Percentiles rank a stretch among this genome's conserved stretches.
phyloP scores from a whole-genome alignment of 2,797 vertebrate species.

The Bufotes viridis region DNA sequence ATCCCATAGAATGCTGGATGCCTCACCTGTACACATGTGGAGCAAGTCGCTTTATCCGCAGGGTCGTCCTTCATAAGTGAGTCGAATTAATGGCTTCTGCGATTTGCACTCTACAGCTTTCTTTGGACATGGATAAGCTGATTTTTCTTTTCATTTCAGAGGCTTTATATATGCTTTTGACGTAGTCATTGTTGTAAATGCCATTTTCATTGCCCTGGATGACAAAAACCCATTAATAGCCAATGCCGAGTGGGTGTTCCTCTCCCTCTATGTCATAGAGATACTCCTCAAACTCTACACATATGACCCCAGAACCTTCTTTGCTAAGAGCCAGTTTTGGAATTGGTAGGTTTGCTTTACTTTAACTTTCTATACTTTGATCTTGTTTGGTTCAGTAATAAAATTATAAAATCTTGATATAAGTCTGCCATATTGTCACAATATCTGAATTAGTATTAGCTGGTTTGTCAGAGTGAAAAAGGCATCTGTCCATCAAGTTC shows the following conservation, averaged over 20 bases:
- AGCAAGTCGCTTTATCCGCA: slow-evolving; percentile 77
- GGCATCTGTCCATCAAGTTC: too few species aligned
- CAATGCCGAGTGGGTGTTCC: slow-evolving; percentile 87
- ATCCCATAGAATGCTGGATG: slow-evolving; percentile 76
- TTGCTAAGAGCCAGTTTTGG: slow-evolving; percentile 88
- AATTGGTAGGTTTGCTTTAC: slow-evolving; percentile 83
- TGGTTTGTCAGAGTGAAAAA: too few species aligned
- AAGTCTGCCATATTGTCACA: not conserved
- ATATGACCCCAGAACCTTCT: slow-evolving; percentile 84
- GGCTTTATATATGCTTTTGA: slow-evolving; percentile 86
- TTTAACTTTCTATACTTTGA: not conserved
- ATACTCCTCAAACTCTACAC: slow-evolving; percentile 92
- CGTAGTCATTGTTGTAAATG: slow-evolving; percentile 88
- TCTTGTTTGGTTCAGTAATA: not conserved
- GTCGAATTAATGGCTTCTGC: slow-evolving; percentile 24
- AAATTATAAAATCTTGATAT: not conserved
- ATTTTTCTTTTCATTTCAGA: slow-evolving; percentile 69
- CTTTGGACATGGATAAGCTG: not conserved
- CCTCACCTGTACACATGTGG: slow-evolving; percentile 79
- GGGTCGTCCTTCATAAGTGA: slow-evolving; percentile 84
- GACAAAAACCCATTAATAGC: slow-evolving; percentile 84
- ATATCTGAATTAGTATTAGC: too few species aligned
- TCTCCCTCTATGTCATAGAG: slow-evolving; percentile 85
- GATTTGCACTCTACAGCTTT: not conserved
- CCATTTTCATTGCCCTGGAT: slow-evolving; percentile 91